Conservation (phyloP, 2,888 invertebrate genomes). For the Pomacea canaliculata region DNA sequence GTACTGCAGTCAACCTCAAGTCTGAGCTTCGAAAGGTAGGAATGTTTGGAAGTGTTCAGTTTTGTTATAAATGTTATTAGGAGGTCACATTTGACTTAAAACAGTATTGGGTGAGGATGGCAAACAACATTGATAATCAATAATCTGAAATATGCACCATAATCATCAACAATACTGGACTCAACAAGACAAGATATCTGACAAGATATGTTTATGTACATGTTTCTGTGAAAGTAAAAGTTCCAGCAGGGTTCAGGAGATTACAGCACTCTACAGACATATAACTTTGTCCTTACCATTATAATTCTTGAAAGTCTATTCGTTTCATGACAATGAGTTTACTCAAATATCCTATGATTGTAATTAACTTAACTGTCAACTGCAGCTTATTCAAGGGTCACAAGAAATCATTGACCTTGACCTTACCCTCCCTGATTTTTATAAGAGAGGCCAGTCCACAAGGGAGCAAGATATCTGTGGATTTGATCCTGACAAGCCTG, state of each 20-base stretch:
- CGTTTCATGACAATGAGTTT: no score
- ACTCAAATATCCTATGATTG: no score
- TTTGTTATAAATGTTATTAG: not conserved
- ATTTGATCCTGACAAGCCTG: conserved; percentile 35
- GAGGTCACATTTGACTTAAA: no score
- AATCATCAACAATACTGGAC: not conserved
- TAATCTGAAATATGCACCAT: not conserved
- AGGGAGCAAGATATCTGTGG: conserved; percentile 40
- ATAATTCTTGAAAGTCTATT: no score
- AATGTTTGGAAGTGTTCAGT: not conserved
- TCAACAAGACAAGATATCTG: no score
- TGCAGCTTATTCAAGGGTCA: conserved; percentile 62
- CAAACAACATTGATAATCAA: not conserved
- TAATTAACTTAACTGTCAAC: not conserved
- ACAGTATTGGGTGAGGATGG: no score
- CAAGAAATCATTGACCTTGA: conserved; percentile 66
- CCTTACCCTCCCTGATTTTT: conserved; percentile 52
- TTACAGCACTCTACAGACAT: no score
- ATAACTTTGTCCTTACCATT: no score
- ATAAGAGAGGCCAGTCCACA: conserved; percentile 40
- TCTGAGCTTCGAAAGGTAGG: conserved; percentile 66
- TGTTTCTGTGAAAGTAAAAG: no score
- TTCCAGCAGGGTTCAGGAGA: no score
- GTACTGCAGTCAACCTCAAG: conserved; percentile 64
- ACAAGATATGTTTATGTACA: no score